These are phyloP conservation scores for Cecropterus lyciades DNA, from an alignment of 1,140 invertebrate genomes.

Conservation along the genomic window DNA sequence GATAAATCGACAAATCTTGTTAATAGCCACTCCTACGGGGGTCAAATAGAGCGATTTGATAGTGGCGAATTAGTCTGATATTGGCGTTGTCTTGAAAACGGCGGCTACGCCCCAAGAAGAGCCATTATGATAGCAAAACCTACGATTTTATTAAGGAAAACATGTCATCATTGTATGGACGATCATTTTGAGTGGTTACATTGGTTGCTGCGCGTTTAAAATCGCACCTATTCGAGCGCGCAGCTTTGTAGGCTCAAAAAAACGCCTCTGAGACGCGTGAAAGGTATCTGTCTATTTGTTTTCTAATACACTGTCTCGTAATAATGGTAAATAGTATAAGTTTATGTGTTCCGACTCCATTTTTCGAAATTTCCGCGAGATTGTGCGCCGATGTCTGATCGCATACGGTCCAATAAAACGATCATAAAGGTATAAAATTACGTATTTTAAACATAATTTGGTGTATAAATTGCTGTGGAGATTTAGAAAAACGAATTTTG, in stretches of 20 bases:
- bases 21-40: conserved; percentile 60
- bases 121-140: conserved; percentile 25
- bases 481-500: conserved; percentile 21
- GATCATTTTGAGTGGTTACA: conserved; percentile 13
- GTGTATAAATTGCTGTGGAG: conserved; percentile 5
- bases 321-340: conserved; percentile 7
- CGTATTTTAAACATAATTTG: conserved; percentile 14
- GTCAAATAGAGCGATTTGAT: conserved; percentile 31
- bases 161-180: conserved; percentile 2
- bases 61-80: conserved; percentile 40
- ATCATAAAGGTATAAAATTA: conserved; percentile 11
- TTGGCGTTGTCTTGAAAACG: conserved; percentile 45
- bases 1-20: conserved; percentile 66
- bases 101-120: conserved; percentile 35
- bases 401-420: conserved; percentile 1
- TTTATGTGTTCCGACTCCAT: neutral
- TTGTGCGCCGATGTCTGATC: neutral
- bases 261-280: conserved; percentile 2
- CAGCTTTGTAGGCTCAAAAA: neutral
- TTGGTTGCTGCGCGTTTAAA: conserved; percentile 6
- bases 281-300: conserved; percentile 11
- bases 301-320: conserved; percentile 7
- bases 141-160: conserved; percentile 24
- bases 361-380: conserved; percentile 10
- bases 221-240: conserved; percentile 14